phyloP scores from a whole-genome alignment of 23 tunicate genomes.

The Oikopleura vanhoeffeni region DNA sequence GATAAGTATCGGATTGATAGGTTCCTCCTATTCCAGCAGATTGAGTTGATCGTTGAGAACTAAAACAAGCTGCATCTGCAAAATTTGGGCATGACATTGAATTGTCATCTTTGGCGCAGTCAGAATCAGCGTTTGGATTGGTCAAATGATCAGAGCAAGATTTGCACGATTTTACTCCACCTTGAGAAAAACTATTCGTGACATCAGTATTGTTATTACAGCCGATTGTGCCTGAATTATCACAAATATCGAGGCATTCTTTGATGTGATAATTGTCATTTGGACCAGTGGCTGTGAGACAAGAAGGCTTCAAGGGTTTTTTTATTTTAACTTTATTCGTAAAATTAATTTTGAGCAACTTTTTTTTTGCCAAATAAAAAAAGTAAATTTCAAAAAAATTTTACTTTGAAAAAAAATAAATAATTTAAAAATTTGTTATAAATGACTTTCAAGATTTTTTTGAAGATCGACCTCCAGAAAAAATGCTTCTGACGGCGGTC shows the following conservation, averaged over 20 bases:
- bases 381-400: too few relatives aligned
- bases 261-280: neutral
- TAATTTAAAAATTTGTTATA: too few relatives aligned
- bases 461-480: too few relatives aligned
- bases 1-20: neutral
- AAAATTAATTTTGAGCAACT: too few relatives aligned
- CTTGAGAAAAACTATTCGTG: neutral
- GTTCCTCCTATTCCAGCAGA: neutral
- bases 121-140: neutral
- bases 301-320: neutral
- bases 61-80: constrained; percentile 5
- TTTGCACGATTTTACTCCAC: neutral
- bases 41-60: neutral
- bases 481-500: too few relatives aligned
- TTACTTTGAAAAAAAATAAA: too few relatives aligned
- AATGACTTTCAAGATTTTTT: too few relatives aligned
- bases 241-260: neutral
- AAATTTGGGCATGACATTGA: neutral
- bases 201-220: neutral
- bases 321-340: too few relatives aligned
- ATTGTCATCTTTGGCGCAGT: neutral
- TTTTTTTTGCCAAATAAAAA: too few relatives aligned
- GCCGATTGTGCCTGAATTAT: neutral
- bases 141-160: neutral
- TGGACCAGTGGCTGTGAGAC: neutral